phyloP scores from a whole-genome alignment of 2,888 invertebrate species.

The Coecobrya sp. region DNA sequence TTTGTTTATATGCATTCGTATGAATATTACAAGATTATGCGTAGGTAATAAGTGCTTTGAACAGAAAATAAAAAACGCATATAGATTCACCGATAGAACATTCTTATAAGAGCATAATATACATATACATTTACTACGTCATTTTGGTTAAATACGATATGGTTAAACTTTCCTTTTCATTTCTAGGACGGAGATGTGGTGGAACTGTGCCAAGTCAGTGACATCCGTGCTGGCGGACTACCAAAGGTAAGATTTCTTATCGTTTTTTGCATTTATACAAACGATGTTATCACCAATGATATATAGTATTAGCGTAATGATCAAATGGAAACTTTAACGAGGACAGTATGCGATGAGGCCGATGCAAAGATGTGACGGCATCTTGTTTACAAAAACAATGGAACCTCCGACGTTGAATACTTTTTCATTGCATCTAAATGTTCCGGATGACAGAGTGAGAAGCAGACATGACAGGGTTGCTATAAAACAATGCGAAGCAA shows the following conservation, averaged over 20 bases:
- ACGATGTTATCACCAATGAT: too few relatives aligned
- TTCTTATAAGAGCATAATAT: background rate
- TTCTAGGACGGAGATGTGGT: slow-evolving; percentile 98
- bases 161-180: slow-evolving; percentile 68
- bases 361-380: background rate
- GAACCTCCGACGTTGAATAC: background rate
- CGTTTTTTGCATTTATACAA: background rate
- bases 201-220: slow-evolving; percentile 99
- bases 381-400: slow-evolving; percentile 44
- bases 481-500: too few relatives aligned
- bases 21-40: too few relatives aligned
- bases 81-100: too few relatives aligned
- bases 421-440: background rate
- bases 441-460: background rate
- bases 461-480: background rate
- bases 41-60: too few relatives aligned
- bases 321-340: background rate
- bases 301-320: background rate
- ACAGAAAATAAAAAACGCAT: too few relatives aligned
- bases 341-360: background rate
- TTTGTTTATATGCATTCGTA: too few relatives aligned
- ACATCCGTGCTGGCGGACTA: slow-evolving; percentile 96
- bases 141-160: background rate
- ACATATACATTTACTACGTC: background rate
- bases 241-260: slow-evolving; percentile 92